A percentile compares a stretch with the other conserved stretches of the same genome.
Conservation (phyloP, 2,888 invertebrate genomes). For the Megastigmus dorsalis region DNA sequence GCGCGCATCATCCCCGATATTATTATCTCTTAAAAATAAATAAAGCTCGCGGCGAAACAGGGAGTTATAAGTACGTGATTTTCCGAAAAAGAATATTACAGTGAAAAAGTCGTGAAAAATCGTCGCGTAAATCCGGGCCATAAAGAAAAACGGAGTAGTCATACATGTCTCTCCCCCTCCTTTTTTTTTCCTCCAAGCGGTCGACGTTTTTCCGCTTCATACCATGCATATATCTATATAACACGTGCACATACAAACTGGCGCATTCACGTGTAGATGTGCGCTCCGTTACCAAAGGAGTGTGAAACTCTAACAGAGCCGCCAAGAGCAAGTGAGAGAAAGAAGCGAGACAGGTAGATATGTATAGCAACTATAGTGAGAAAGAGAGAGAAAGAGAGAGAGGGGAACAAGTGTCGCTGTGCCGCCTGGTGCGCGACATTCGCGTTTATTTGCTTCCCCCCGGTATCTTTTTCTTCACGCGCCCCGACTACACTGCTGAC, state of each 20-base stretch:
- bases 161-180: background rate
- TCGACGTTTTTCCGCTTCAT: background rate
- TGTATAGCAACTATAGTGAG: too few relatives aligned
- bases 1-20: slow-evolving; percentile 10
- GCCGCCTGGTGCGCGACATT: slow-evolving; percentile 39
- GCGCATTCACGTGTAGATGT: background rate
- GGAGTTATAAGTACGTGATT: background rate
- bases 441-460: slow-evolving; percentile 21
- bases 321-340: background rate
- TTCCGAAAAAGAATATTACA: background rate
- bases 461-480: slow-evolving; percentile 1
- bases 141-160: background rate
- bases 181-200: background rate
- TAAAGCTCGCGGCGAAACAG: background rate
- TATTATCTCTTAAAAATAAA: background rate
- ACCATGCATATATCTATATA: background rate
- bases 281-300: too few relatives aligned
- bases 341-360: background rate
- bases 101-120: background rate
- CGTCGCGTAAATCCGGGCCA: too few relatives aligned
- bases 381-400: background rate
- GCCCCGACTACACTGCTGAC: slow-evolving; percentile 22
- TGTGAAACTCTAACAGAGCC: background rate
- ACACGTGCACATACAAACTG: background rate
- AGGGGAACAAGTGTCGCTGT: slow-evolving; percentile 1